Conservation (phyloP, 1,140 invertebrate genomes). For the Pogonognathellus flavescens region DNA sequence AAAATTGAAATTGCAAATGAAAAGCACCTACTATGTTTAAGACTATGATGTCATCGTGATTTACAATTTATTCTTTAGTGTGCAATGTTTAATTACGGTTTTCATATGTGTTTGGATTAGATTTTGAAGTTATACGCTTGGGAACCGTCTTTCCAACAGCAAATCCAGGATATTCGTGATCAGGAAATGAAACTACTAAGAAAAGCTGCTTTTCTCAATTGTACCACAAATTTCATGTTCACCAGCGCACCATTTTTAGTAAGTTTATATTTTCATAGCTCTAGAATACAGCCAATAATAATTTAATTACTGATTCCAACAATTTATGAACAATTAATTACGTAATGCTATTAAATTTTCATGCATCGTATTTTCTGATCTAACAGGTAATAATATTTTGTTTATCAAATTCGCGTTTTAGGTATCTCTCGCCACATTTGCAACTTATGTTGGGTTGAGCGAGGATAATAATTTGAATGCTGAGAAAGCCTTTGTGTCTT, state of each 20-base stretch:
- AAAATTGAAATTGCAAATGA: conserved; percentile 25
- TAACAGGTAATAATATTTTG: no score
- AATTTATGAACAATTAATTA: no score
- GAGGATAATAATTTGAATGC: conserved; percentile 39
- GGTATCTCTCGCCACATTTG: conserved; percentile 93
- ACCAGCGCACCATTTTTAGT: conserved; percentile 61
- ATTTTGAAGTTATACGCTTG: conserved; percentile 68
- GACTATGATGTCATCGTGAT: no score
- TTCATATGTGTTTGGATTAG: conserved; percentile 58
- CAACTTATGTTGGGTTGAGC: conserved; percentile 80
- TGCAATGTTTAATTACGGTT: background rate
- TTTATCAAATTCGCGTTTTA: no score
- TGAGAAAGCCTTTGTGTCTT: conserved; percentile 53
- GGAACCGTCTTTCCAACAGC: conserved; percentile 68
- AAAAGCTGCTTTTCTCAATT: conserved; percentile 67
- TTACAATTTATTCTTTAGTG: no score
- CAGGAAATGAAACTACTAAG: conserved; percentile 69
- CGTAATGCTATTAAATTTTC: no score
- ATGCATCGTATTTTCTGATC: no score
- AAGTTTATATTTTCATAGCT: conserved; percentile 67
- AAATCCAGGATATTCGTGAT: conserved; percentile 66
- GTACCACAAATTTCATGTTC: conserved; percentile 62
- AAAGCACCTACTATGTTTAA: no score
- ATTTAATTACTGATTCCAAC: no score
- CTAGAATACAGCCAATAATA: no score